Percentiles rank a stretch among this genome's conserved stretches.
Evolutionary conservation across 1,140 invertebrate genomes (phyloP).

Genomic region (Drosophila lacertosa): DNA sequence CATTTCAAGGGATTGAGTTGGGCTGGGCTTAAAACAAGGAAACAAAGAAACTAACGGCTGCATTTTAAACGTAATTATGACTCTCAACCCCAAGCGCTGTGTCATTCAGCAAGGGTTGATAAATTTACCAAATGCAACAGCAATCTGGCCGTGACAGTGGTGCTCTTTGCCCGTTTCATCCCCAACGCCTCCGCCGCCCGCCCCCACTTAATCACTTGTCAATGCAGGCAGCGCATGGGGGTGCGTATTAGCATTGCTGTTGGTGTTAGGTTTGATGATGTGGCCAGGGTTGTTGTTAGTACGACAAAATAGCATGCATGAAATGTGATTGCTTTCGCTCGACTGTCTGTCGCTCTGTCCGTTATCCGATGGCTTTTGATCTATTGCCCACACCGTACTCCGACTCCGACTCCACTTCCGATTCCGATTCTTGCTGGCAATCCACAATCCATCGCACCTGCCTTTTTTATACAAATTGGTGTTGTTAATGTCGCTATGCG

Average conservation of each 20-base stretch:
- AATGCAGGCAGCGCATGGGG: not conserved
- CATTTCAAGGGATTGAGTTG: slow-evolving; percentile 29
- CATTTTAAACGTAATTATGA: slow-evolving; percentile 72
- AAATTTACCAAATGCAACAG: slow-evolving; percentile 64
- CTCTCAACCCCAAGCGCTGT: not conserved
- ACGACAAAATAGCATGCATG: slow-evolving; percentile 15
- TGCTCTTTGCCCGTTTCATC: slow-evolving; percentile 6
- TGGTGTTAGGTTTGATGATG: not conserved
- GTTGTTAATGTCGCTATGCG: slow-evolving; percentile 28
- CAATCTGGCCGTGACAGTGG: slow-evolving; percentile 56
- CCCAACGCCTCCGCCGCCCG: not conserved
- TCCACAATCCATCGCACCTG: slow-evolving; percentile 35
- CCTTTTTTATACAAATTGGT: slow-evolving; percentile 68
- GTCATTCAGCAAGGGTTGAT: slow-evolving; percentile 60
- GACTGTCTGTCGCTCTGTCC: slow-evolving; percentile 9
- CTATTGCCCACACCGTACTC: slow-evolving; percentile 16
- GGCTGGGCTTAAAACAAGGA: slow-evolving; percentile 5
- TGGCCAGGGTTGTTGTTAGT: slow-evolving; percentile 28
- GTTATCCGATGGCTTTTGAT: slow-evolving; percentile 46
- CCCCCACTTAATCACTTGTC: slow-evolving; percentile 23
- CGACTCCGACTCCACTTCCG: not conserved
- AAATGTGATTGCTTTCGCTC: slow-evolving; percentile 41
- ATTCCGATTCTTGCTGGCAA: too few relatives aligned
- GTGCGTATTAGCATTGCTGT: slow-evolving; percentile 10
- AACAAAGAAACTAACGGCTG: slow-evolving; percentile 22